Base-by-base conservation (phyloP, 2,888 invertebrate species). In the Melieria crassipennis region DNA sequence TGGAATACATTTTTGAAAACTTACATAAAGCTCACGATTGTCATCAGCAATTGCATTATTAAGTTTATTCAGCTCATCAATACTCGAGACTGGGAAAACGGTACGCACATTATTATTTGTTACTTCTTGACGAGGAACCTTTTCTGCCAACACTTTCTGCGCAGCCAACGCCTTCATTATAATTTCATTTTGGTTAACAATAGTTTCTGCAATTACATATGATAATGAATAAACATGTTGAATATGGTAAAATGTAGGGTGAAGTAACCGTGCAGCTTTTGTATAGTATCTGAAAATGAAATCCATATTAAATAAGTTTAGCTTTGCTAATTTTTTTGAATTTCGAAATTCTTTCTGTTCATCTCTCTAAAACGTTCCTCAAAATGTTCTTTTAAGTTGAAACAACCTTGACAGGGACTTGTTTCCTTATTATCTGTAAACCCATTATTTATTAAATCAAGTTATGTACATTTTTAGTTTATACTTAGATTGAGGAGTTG, bases 101-200 rank as follows among this genome's bases (percentile, higher is more conserved):
- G 55, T 11, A 42, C 13, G 50, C 16, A 67, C 30, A 64, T 60
- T 70, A 42, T 67, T 70, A 7, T 60, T 46, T 5, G 65, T 60
- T 46, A 60, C 64, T 60, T 70, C 65, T 61, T 68, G 62, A 47
- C 58, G 30, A 16, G 69, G 30, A 69, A 72, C 6, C 47, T 50
- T 69, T 69, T 72, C 69, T 50, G 65, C 30, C 45, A 72, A 69
- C 13, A 65, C 65, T 69, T 65, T 72, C 46, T 65, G 57, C 30
- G 56, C 50, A 62, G 68, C 60, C 48, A 65, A 50, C 10, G 66
- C 10, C 52, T 52, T 52, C 52, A 52, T 52, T 52, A 52, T 52
- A 52, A 52, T 50, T 10, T 52, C 50, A 48, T 48, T 48, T 48
- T 48, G 50, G 50, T 11, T 48, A 11, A 48, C 50, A 48, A 48